Conservation (phyloP, 2,888 invertebrate genomes). For the Sesia bembeciformis region DNA sequence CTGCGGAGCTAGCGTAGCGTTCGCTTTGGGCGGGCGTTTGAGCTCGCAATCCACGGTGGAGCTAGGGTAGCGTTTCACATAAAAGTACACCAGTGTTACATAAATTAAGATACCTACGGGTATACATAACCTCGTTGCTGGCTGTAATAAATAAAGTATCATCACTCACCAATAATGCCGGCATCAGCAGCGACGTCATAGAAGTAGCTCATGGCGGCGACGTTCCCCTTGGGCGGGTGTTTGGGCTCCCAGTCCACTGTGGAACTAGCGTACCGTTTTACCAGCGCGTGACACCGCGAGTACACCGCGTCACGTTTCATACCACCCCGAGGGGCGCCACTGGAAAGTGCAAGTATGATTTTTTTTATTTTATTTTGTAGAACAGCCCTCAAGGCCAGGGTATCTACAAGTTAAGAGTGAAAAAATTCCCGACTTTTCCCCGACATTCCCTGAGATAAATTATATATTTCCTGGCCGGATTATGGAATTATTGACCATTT, state of each 20-base stretch:
- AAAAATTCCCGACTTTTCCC: background rate
- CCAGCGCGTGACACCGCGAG: conserved; percentile 33
- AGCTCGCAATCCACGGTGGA: too few relatives aligned
- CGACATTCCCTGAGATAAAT: background rate
- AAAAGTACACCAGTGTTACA: too few relatives aligned
- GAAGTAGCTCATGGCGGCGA: conserved; percentile 92
- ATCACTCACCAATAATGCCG: conserved; percentile 78
- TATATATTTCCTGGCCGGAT: too few relatives aligned
- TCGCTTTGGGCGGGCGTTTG: conserved; percentile 28
- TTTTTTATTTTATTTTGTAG: background rate
- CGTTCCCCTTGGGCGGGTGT: conserved; percentile 76
- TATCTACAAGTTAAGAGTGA: background rate
- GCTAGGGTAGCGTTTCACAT: too few relatives aligned
- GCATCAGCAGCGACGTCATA: conserved; percentile 93
- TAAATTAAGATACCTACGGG: too few relatives aligned
- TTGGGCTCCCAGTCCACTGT: conserved; percentile 72
- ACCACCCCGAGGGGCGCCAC: conserved; percentile 30
- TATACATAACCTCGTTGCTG: too few relatives aligned
- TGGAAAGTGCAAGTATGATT: conserved; percentile 9
- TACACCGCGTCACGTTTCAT: conserved; percentile 35
- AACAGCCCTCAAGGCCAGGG: background rate
- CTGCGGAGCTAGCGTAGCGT: conserved; percentile 30
- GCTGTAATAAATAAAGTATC: too few relatives aligned
- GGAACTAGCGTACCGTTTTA: conserved; percentile 44
- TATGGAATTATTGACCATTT: too few relatives aligned